A percentile compares a stretch with the other conserved stretches of the same genome.
phyloP scores from a whole-genome alignment of 1,140 invertebrate genomes.

The Sesamia nonagrioides region DNA sequence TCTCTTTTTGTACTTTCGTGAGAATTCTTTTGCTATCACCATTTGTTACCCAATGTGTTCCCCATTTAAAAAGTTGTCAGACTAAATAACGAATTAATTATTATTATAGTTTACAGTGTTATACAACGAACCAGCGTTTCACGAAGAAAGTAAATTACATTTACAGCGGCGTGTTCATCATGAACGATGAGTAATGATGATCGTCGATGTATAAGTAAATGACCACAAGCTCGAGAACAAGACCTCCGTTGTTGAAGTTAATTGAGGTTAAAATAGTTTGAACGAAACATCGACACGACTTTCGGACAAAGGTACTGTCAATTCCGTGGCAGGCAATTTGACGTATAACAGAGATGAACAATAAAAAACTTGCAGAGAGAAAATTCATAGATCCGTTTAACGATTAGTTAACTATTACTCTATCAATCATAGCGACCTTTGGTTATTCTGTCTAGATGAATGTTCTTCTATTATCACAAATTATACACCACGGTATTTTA shows the following conservation, averaged over 20 bases:
- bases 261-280: constrained; percentile 79
- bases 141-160: constrained; percentile 57
- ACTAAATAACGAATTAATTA: constrained; percentile 60
- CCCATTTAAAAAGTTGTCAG: constrained; percentile 42
- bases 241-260: constrained; percentile 70
- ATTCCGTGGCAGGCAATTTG: constrained; percentile 59
- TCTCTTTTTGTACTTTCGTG: constrained; percentile 24
- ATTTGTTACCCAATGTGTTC: constrained; percentile 38
- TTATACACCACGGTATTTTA: background rate
- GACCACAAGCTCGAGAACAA: constrained; percentile 74
- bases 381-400: constrained; percentile 58
- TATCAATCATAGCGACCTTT: constrained; percentile 42
- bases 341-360: constrained; percentile 60
- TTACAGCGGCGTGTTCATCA: constrained; percentile 51
- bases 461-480: background rate
- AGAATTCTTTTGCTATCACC: constrained; percentile 30
- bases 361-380: constrained; percentile 66
- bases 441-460: background rate
- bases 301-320: constrained; percentile 75
- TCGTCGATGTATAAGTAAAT: constrained; percentile 73
- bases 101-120: constrained; percentile 62
- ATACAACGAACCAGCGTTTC: constrained; percentile 59
- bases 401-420: constrained; percentile 37
- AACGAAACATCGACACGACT: constrained; percentile 71
- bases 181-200: constrained; percentile 72